Conservation (phyloP, 2,113 vertebrate genomes). For the Microtus richardsoni region DNA sequence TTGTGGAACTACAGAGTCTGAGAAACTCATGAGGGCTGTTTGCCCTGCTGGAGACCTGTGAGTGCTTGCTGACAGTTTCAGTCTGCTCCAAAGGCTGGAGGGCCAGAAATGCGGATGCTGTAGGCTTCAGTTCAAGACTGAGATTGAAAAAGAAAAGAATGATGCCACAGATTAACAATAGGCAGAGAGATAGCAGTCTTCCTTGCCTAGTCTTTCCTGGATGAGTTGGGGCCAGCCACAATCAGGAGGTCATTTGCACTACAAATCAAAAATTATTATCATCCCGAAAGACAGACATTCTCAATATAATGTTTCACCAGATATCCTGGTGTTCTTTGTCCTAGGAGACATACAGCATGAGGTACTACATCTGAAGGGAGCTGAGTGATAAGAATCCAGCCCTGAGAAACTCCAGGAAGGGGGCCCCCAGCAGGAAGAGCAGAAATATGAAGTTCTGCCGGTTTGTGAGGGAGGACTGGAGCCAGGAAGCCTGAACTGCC, state of each 20-base stretch:
- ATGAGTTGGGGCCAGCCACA: neutral
- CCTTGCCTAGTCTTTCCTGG: neutral
- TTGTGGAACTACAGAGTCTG: neutral
- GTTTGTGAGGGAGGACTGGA: too few relatives aligned
- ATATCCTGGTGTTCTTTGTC: too few relatives aligned
- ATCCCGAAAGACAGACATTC: neutral
- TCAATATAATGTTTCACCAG: neutral
- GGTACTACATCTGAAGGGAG: neutral
- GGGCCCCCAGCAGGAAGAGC: neutral
- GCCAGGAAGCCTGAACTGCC: neutral
- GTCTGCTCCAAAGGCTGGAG: neutral
- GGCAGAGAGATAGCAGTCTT: neutral
- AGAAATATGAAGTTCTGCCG: neutral
- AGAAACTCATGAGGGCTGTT: neutral
- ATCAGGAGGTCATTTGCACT: neutral
- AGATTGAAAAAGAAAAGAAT: neutral
- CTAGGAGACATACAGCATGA: neutral
- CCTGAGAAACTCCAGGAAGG: neutral
- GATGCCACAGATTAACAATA: neutral
- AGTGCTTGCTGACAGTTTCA: neutral
- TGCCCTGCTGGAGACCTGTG: neutral
- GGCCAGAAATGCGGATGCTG: too few relatives aligned
- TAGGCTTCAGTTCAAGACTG: neutral
- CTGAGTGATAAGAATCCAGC: neutral
- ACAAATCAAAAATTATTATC: neutral